Conservation (phyloP, 2,797 vertebrate species). For the Heterohyrax brucei region DNA sequence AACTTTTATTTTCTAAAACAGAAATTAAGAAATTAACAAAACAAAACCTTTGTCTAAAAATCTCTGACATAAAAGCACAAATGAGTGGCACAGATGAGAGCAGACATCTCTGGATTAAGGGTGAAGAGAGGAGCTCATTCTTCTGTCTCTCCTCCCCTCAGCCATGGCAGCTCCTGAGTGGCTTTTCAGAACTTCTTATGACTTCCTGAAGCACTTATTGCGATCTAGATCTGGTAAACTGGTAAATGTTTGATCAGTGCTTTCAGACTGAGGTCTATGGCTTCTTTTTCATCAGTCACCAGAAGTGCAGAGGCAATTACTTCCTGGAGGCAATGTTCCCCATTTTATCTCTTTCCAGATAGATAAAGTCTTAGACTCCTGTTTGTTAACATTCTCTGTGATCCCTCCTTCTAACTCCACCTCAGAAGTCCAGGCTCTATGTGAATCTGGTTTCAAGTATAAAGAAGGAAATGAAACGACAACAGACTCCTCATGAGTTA, state of each 20-base stretch:
- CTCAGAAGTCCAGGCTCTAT: neutral
- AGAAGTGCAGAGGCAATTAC: slow-evolving; percentile 16
- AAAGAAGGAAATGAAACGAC: slow-evolving; percentile 22
- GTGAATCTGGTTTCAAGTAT: slow-evolving; percentile 12
- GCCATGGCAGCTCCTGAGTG: neutral
- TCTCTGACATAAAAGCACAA: slow-evolving; percentile 38
- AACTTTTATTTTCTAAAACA: slow-evolving; percentile 60
- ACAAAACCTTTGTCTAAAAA: slow-evolving; percentile 63
- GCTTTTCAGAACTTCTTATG: neutral
- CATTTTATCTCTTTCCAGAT: slow-evolving; percentile 36
- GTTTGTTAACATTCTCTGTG: slow-evolving; percentile 13
- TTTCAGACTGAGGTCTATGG: slow-evolving; percentile 21
- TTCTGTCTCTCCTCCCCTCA: neutral
- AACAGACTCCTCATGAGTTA: slow-evolving; percentile 27
- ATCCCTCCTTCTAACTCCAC: neutral
- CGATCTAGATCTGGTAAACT: neutral
- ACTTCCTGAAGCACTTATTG: neutral
- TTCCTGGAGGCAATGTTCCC: neutral
- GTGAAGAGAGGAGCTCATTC: neutral
- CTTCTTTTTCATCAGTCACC: slow-evolving; percentile 31
- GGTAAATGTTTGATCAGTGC: neutral
- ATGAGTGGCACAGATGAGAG: slow-evolving; percentile 54
- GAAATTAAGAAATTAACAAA: slow-evolving; percentile 65
- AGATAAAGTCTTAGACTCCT: slow-evolving; percentile 19
- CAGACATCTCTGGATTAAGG: neutral